A percentile compares a stretch with the other conserved stretches of the same genome.
Conservation (phyloP, 2,797 vertebrate genomes). For the Cercopithecus neglectus region DNA sequence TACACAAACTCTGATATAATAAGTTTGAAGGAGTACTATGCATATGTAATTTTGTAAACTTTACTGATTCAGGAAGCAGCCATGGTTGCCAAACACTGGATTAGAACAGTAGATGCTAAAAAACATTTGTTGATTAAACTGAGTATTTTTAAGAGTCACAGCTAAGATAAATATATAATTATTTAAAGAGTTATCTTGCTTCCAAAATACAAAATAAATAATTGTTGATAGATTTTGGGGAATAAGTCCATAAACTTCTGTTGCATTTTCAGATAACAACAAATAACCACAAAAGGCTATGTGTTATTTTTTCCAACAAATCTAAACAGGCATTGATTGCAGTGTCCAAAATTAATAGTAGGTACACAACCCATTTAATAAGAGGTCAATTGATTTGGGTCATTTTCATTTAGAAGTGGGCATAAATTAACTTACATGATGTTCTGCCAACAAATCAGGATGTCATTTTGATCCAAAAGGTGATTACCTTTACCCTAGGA, state of each 20-base stretch:
- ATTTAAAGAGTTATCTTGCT: background rate
- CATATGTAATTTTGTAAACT: background rate
- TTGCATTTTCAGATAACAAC: background rate
- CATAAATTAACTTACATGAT: slow-evolving; percentile 28
- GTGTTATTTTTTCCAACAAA: background rate
- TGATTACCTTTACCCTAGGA: background rate
- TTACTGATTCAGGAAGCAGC: background rate
- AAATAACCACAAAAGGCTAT: background rate
- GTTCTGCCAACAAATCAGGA: background rate
- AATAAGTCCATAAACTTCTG: background rate
- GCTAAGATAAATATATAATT: background rate
- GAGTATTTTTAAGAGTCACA: background rate
- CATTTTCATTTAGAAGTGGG: slow-evolving; percentile 11
- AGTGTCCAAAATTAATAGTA: slow-evolving; percentile 16
- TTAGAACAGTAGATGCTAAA: background rate
- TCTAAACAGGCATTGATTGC: background rate
- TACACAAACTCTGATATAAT: background rate
- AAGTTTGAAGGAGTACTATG: background rate
- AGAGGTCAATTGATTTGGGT: background rate
- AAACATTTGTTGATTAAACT: background rate
- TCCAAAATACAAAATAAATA: background rate
- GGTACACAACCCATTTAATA: slow-evolving; percentile 6
- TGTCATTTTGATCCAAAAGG: background rate
- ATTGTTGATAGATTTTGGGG: background rate
- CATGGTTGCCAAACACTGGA: background rate